Evolutionary conservation across 1,140 invertebrate species (phyloP), one percentile per base, ranked within the genome.

Genomic region (Drosophila pruinosa): DNA sequence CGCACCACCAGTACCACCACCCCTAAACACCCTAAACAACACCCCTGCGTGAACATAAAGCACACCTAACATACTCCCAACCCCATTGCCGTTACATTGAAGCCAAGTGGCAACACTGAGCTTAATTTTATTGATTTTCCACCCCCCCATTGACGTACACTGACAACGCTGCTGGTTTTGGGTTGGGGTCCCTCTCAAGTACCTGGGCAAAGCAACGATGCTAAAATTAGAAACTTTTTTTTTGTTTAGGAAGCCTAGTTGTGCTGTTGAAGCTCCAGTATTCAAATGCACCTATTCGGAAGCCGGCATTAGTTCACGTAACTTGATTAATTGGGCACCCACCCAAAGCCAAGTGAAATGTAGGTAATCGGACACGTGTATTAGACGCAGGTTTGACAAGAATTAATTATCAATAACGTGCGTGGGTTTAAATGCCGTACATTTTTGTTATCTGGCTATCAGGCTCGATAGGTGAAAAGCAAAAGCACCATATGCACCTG

Each of bases 81-180:
- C 17, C 34, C 19, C 17, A 8, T 19, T 45, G 36, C 22, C 28
- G 39, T 48, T 39, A 39, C 45, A 62, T 58, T 53, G 48, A 57
- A 73, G 71, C 63, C 41, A 79, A 75, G 58, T 79, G 81, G 76
- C 81, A 85, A 34, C 79, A 80, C 81, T 75, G 70, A 71, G 74
- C 81, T 82, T 82, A 78, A 67, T 69, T 65, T 65, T 88, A 86
- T 86, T 75, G 81, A 86, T 86, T 86, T 86, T 88, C 47, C 71
- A 68, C 69, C 72, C 50, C 24, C 63, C 31, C 36, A 7, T 31
- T 21, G 3, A 28, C n/a, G 34, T 22, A 57, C 31, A 48, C 50
- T 50, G 34, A 31, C 26, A 50, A 15, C 22, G 28, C 36, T 68
- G 47, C 31, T 38, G 45, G 17, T 41, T n/a, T n/a, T n/a, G n/a